Percentiles rank a stretch among this genome's conserved stretches.
Evolutionary conservation across 35 echinoderm and acorn worm genomes (phyloP).

Genomic region (Apostichopus parvimensis): DNA sequence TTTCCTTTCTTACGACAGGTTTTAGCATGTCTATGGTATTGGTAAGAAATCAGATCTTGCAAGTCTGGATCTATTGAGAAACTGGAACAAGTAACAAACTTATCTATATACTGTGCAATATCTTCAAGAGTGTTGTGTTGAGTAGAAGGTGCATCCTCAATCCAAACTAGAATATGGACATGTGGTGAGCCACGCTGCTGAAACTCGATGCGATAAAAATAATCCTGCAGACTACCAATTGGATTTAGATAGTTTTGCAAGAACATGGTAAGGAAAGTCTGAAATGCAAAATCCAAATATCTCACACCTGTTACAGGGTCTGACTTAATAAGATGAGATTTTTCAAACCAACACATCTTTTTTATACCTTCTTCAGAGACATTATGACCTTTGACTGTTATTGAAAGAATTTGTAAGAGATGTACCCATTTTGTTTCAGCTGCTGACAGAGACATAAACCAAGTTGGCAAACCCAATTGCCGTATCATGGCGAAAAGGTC

Average conservation of each 20-base stretch:
- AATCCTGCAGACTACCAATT: conserved; percentile 56
- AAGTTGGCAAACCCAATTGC: conserved; percentile 64
- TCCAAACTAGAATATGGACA: conserved; percentile 19
- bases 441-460: conserved; percentile 61
- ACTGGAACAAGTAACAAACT: conserved; percentile 49
- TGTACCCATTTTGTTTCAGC: conserved; percentile 62
- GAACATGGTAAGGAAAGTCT: conserved; percentile 53
- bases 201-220: conserved; percentile 71
- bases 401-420: conserved; percentile 52
- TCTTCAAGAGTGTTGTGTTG: background rate
- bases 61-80: background rate
- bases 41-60: conserved; percentile 34
- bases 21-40: conserved; percentile 68
- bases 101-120: conserved; percentile 62
- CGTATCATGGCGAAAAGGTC: conserved; percentile 55
- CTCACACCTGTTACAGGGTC: conserved; percentile 67
- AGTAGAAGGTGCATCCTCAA: conserved; percentile 27
- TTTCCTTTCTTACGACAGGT: conserved; percentile 45
- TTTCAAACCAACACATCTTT: conserved; percentile 67
- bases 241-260: conserved; percentile 53
- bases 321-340: conserved; percentile 62
- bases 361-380: conserved; percentile 44
- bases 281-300: conserved; percentile 57
- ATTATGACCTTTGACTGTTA: conserved; percentile 48
- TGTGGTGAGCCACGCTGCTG: conserved; percentile 70